A percentile compares a stretch with the other conserved stretches of the same genome.
Evolutionary conservation across 2,888 invertebrate species (phyloP).

Genomic region (Rotaria magnacalcarata): DNA sequence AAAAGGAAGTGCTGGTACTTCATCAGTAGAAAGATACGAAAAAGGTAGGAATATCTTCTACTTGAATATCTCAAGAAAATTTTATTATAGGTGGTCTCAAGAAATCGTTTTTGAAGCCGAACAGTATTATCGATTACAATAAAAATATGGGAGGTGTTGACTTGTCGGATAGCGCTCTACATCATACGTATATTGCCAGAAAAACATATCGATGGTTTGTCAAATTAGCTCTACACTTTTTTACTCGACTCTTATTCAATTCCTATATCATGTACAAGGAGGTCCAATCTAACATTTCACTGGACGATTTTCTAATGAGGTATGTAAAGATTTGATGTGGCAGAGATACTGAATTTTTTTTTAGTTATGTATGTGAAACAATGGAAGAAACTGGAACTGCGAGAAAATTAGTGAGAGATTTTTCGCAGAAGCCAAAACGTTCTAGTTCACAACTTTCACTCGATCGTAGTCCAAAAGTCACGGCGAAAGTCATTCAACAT

Average conservation of each 20-base stretch:
- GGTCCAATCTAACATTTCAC: background rate
- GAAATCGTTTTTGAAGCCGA: background rate
- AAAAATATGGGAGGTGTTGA: background rate
- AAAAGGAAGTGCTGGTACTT: background rate
- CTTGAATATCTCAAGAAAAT: background rate
- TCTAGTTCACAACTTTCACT: no score
- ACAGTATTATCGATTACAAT: background rate
- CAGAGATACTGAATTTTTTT: no score
- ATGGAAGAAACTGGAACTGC: no score
- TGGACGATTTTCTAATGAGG: background rate
- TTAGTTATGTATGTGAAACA: no score
- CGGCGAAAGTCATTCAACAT: no score
- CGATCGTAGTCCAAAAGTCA: no score
- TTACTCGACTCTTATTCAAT: slow-evolving; percentile 2
- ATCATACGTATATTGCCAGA: background rate
- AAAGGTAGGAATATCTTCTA: background rate
- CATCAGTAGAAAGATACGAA: background rate
- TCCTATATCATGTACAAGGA: background rate
- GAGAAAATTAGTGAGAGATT: no score
- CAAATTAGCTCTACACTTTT: background rate
- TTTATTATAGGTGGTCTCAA: background rate
- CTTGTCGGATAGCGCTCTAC: background rate
- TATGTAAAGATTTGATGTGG: background rate
- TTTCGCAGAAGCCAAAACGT: no score
- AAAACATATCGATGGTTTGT: background rate